Base-by-base conservation (phyloP, 2,113 vertebrate species). In the Sylvilagus bachmani region DNA sequence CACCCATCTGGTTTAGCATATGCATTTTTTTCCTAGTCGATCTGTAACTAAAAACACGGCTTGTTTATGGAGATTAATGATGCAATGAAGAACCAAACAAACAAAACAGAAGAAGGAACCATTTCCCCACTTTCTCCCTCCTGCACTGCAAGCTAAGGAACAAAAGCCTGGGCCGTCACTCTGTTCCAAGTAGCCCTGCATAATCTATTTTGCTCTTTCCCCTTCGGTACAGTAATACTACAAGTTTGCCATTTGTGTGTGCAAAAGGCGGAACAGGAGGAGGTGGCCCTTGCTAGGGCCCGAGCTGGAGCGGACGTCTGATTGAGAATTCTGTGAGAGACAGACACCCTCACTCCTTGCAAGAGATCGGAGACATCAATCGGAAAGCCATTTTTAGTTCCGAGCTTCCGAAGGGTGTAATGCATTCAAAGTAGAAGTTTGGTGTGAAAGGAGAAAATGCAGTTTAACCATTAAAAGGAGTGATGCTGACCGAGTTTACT, bases 1-100 rank as follows among this genome's bases (percentile, higher is more conserved):
- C 83, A 53, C 87, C 97, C 97, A 97, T 97, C 97, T 97, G 96
- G 86, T 75, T 97, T 94, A 95, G 89, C 96, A 96, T 94, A 95
- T 91, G 96, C 94, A 97, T 95, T 93, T 96, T 96, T 83, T 93
- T 84, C 10, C 73, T 82, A 78, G 77, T 51, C 2, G 27, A 89
- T 96, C 96, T 97, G 93, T 96, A 97, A 95, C 96, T 97, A 86
- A 96, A 95, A 94, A 74, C 79, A 96, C 80, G 93, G 44, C 89
- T 97, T 94, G 93, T 97, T 97, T 96, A 90, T 79, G 86, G 91
- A 94, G 89, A 97, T 96, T 86, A 94, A 97, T 89, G 33, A 73
- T 22, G 6, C 74, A 78, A 91, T 24, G 69, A 90, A 75, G n/a
- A 94, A 92, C 87, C 58, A 94, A 95, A 82, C 85, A 90, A 92